Percentiles rank a stretch among this genome's conserved stretches.
Evolutionary conservation across 2,113 vertebrate species (phyloP).

Genomic region (Oncorhynchus mykiss): DNA sequence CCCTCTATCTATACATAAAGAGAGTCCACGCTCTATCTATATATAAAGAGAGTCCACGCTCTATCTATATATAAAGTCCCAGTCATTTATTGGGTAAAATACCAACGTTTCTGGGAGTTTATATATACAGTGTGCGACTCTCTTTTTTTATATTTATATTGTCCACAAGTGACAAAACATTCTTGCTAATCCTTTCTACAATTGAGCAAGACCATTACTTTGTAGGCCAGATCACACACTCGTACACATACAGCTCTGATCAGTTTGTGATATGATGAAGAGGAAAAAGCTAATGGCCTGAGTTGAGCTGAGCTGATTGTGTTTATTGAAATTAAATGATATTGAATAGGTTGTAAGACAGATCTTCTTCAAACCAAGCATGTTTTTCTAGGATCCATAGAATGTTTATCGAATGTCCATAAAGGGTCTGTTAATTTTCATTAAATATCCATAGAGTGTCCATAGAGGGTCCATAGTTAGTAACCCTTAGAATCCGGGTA

Average conservation of each 20-base stretch:
- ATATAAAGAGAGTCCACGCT: no score
- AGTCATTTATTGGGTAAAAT: no score
- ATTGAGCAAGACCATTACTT: no score
- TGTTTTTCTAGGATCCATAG: neutral
- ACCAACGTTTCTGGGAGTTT: no score
- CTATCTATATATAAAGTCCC: no score
- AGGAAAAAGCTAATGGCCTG: neutral
- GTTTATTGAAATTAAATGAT: conserved; percentile 31
- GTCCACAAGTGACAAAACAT: neutral
- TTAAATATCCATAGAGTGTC: neutral
- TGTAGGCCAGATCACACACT: neutral
- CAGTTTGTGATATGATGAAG: neutral
- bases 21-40: no score
- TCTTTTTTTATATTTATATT: no score
- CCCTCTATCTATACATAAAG: no score
- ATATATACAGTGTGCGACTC: no score
- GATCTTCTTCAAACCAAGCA: neutral
- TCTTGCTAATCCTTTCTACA: neutral
- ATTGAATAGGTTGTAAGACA: neutral
- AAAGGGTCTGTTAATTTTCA: neutral
- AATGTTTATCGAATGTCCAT: neutral
- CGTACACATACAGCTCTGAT: neutral
- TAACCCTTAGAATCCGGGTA: no score
- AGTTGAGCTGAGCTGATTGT: neutral
- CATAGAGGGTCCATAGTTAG: neutral